phyloP scores from a whole-genome alignment of 2,113 vertebrate species.

The Psephotus haematonotus region DNA sequence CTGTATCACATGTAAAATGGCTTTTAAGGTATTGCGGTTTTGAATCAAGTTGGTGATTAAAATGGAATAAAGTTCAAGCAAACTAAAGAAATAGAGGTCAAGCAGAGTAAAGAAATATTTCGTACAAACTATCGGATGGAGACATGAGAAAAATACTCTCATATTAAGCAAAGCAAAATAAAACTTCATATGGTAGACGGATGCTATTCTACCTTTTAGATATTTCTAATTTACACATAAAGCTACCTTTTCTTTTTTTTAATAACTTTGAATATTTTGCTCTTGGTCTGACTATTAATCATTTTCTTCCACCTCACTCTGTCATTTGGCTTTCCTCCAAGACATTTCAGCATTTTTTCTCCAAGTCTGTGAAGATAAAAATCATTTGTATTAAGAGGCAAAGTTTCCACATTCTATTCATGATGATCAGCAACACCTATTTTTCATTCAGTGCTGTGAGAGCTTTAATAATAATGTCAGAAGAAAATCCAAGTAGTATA shows the following conservation, averaged over 20 bases:
- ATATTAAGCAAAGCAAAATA: neutral
- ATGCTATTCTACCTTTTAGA: neutral
- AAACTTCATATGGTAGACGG: neutral
- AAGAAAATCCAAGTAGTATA: neutral
- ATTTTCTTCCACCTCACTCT: neutral
- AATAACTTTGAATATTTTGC: neutral
- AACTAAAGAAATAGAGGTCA: neutral
- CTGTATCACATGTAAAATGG: neutral
- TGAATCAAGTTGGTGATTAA: neutral
- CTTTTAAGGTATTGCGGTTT: neutral
- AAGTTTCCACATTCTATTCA: constrained; percentile 1
- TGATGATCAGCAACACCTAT: neutral
- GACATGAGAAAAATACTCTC: neutral
- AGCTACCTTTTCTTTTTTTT: neutral
- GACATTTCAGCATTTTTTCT: neutral
- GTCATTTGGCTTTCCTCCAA: neutral
- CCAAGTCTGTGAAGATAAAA: neutral
- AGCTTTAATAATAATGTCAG: neutral
- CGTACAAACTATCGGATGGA: neutral
- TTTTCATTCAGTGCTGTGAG: neutral
- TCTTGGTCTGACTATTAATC: neutral
- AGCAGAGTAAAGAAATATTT: neutral
- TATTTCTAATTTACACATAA: neutral
- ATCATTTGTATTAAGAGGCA: neutral
- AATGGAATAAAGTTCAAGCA: neutral